phyloP scores from a whole-genome alignment of 2,797 vertebrate species.

The Pipistrellus nathusii region DNA sequence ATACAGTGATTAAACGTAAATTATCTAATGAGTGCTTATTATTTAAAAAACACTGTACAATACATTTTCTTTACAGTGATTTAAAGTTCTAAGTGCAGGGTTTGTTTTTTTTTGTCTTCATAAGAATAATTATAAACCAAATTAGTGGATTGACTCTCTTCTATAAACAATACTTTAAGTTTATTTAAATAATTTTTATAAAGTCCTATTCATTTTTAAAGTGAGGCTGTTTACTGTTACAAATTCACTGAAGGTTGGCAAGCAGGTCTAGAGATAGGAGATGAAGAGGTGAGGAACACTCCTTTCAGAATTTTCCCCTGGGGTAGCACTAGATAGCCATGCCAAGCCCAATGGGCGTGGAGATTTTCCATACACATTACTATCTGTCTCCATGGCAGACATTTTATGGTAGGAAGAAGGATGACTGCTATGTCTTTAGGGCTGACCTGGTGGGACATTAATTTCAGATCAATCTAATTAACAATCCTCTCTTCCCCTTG shows the following conservation, averaged over 20 bases:
- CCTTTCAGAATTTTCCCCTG: neutral
- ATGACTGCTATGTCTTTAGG: neutral
- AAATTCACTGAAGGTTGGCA: neutral
- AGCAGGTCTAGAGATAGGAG: neutral
- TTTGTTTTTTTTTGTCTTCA: neutral
- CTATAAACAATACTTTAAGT: slow-evolving; percentile 29
- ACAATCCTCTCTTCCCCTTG: neutral
- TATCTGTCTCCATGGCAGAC: neutral
- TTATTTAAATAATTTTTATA: neutral
- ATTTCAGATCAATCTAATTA: slow-evolving; percentile 44
- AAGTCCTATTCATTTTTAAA: slow-evolving; percentile 43
- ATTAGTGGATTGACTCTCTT: slow-evolving; percentile 7
- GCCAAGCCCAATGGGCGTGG: neutral
- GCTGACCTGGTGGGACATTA: neutral
- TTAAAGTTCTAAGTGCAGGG: neutral
- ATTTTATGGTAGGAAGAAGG: neutral
- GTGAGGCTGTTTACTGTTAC: neutral
- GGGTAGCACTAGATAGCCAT: neutral
- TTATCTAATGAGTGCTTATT: neutral
- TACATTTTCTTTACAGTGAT: neutral
- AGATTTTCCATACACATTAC: neutral
- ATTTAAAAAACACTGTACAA: neutral
- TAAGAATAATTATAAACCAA: slow-evolving; percentile 10
- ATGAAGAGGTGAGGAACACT: neutral
- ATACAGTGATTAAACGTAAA: slow-evolving; percentile 1